A percentile compares a stretch with the other conserved stretches of the same genome.
Evolutionary conservation across 2,888 invertebrate genomes (phyloP).

Genomic region (Perizoma flavofasciatum): DNA sequence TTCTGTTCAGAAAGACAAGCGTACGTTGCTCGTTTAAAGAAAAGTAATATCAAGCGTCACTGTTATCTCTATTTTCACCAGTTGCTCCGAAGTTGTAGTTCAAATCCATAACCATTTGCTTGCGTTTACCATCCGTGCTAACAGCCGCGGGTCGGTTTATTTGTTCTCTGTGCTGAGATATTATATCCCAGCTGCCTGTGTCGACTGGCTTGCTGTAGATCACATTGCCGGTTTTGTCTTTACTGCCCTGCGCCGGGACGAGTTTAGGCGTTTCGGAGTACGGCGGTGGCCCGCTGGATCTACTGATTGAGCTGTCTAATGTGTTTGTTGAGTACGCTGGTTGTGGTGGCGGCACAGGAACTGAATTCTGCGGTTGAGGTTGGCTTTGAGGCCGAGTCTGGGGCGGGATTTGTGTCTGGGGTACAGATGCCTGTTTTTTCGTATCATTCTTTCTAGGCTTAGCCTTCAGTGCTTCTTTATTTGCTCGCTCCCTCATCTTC

Average conservation of each 20-base stretch:
- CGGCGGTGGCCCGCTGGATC: conserved; percentile 69
- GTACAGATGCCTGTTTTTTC: conserved; percentile 39
- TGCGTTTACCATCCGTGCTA: conserved; percentile 34
- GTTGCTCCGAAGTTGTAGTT: conserved; percentile 53
- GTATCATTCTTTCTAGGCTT: conserved; percentile 43
- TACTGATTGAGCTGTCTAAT: conserved; percentile 72
- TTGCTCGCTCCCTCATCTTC: conserved; percentile 48
- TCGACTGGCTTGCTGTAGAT: conserved; percentile 61
- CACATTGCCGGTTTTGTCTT: conserved; percentile 58
- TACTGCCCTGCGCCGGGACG: conserved; percentile 43
- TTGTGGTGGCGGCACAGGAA: conserved; percentile 21
- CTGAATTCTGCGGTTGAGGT: conserved; percentile 1
- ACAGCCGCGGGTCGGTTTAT: conserved; percentile 49
- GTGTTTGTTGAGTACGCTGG: conserved; percentile 59
- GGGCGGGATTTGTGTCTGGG: conserved; percentile 2
- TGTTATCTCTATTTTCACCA: conserved; percentile 47
- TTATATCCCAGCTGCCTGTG: conserved; percentile 78
- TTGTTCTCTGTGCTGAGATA: conserved; percentile 79
- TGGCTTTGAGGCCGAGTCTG: conserved; percentile 26
- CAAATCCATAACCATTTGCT: conserved; percentile 63
- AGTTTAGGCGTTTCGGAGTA: conserved; percentile 50
- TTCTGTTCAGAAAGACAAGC: too few relatives aligned
- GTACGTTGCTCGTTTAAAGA: too few relatives aligned
- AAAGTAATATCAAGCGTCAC: conserved; percentile 52
- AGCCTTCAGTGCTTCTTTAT: conserved; percentile 42